These are phyloP conservation scores for Unio pictorum DNA, from an alignment of 2,888 invertebrate genomes.

Conservation along the genomic window DNA sequence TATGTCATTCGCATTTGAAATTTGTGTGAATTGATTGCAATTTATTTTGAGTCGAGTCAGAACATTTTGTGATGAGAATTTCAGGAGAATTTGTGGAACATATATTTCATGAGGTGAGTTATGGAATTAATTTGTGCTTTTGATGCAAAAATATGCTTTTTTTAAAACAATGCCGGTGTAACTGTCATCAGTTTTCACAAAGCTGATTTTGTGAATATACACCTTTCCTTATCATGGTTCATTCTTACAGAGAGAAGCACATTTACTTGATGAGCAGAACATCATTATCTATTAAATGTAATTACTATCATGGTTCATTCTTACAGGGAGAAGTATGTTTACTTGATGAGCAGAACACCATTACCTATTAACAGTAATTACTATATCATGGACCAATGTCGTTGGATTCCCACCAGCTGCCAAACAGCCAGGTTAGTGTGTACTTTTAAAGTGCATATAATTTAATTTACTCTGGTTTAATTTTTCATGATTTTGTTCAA, in stretches of 20 bases:
- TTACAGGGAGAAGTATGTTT: slow-evolving; percentile 74
- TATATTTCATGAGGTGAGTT: too few species aligned
- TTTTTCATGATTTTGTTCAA: too few species aligned
- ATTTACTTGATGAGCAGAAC: slow-evolving; percentile 73
- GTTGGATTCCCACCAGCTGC: slow-evolving; percentile 70
- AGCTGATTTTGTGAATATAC: background rate
- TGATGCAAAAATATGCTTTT: too few species aligned
- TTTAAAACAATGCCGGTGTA: background rate
- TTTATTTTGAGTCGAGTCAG: too few species aligned
- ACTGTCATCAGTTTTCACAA: background rate
- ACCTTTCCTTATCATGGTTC: slow-evolving; percentile 2
- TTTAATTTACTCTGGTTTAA: too few species aligned
- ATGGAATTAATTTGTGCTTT: too few species aligned
- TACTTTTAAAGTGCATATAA: too few species aligned
- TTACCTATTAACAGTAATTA: slow-evolving; percentile 74
- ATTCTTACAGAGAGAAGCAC: slow-evolving; percentile 73
- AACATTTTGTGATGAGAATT: too few species aligned
- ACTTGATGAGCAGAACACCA: slow-evolving; percentile 72
- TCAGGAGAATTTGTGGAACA: too few species aligned
- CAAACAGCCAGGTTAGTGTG: slow-evolving; percentile 66
- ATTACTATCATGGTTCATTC: slow-evolving; percentile 71
- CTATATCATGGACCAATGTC: slow-evolving; percentile 73
- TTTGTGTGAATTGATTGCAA: too few species aligned
- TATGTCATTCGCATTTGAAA: too few species aligned
- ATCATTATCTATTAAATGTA: slow-evolving; percentile 73